Conservation (phyloP, 1,140 invertebrate genomes). For the Pemphigus obesinymphae region DNA sequence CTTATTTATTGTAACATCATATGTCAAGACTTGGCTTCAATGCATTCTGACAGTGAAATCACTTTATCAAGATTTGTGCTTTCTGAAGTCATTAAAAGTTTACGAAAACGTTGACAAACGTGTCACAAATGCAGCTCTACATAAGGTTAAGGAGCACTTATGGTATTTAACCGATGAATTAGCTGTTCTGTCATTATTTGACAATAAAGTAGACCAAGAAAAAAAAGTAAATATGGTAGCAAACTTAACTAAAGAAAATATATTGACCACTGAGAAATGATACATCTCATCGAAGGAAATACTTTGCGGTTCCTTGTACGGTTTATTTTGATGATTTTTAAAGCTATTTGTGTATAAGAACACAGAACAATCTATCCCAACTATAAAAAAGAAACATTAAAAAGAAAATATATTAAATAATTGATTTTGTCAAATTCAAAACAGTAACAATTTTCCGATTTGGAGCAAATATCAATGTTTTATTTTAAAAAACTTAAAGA, state of each 20-base stretch:
- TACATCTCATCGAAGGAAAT: background rate
- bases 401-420: too few species aligned
- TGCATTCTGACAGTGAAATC: slow-evolving; percentile 22
- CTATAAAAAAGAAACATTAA: too few species aligned
- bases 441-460: too few species aligned
- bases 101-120: slow-evolving; percentile 40
- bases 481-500: too few species aligned
- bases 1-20: slow-evolving; percentile 43
- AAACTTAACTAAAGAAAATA: background rate
- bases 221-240: background rate
- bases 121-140: slow-evolving; percentile 11
- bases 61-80: slow-evolving; percentile 41
- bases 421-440: too few species aligned
- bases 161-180: slow-evolving; percentile 11
- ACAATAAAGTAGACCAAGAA: background rate
- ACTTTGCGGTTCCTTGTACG: background rate
- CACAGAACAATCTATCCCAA: too few species aligned
- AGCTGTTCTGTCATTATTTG: background rate
- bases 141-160: background rate
- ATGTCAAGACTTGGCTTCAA: slow-evolving; percentile 39
- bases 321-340: too few species aligned
- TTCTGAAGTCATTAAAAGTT: slow-evolving; percentile 35
- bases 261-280: background rate
- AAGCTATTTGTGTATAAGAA: too few species aligned
- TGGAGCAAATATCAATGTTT: too few species aligned